A percentile compares a stretch with the other conserved stretches of the same genome.
Conservation (phyloP, 2,797 vertebrate species). For the Lagocephalus sceleratus region DNA sequence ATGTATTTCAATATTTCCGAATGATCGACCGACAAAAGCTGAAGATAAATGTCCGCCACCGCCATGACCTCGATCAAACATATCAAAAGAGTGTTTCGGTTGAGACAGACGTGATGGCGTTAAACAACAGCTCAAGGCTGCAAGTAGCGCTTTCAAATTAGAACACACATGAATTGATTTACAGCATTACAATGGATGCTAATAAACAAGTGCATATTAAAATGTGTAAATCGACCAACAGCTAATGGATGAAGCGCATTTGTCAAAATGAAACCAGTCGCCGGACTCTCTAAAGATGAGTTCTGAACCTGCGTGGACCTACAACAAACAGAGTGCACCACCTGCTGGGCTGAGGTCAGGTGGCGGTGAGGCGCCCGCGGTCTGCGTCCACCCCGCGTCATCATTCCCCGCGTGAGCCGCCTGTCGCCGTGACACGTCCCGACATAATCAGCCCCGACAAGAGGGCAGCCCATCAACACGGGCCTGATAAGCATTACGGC, state of each 20-base stretch:
- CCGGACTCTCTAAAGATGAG: conserved; percentile 29
- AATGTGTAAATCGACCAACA: too few relatives aligned
- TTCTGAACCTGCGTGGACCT: conserved; percentile 48
- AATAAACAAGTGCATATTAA: too few relatives aligned
- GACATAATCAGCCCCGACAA: conserved; percentile 98
- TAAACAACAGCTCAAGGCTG: background rate
- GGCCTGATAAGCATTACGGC: conserved; percentile 98
- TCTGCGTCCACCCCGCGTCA: conserved; percentile 50
- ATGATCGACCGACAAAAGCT: conserved; percentile 34
- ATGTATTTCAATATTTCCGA: conserved; percentile 35
- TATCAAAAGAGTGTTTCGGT: conserved; percentile 31
- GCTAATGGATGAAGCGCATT: too few relatives aligned
- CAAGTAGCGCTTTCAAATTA: conserved; percentile 13
- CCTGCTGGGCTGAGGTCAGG: conserved; percentile 53
- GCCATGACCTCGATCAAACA: conserved; percentile 35
- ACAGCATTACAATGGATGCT: too few relatives aligned
- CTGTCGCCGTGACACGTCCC: conserved; percentile 85
- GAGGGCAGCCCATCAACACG: conserved; percentile 93
- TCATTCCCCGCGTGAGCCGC: conserved; percentile 67
- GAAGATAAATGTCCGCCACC: conserved; percentile 24
- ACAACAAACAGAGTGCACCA: conserved; percentile 43
- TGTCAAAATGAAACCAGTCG: too few relatives aligned
- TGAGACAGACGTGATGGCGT: conserved; percentile 26
- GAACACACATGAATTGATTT: conserved; percentile 7
- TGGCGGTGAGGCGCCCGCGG: conserved; percentile 37